Evolutionary conservation across 2,113 vertebrate species (phyloP).

Genomic region (Anser cygnoides): DNA sequence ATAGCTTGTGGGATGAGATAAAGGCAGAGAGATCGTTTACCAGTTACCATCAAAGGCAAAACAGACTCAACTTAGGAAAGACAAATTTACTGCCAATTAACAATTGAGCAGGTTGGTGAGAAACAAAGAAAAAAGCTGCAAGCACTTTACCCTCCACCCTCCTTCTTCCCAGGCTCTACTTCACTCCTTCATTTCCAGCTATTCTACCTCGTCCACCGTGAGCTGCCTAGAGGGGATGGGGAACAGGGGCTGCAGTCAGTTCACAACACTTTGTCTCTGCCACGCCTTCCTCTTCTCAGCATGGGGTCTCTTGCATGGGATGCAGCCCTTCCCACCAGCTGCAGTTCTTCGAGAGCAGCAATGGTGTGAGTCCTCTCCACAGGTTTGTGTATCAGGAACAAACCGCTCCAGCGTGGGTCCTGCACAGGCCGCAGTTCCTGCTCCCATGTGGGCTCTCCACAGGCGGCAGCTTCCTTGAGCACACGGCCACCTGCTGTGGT

Average conservation of each 20-base stretch:
- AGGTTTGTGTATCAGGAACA: not conserved
- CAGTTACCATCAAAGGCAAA: not conserved
- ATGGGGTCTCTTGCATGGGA: fast-evolving
- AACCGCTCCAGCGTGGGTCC: fast-evolving
- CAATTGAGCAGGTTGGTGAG: not conserved
- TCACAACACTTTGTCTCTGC: not conserved
- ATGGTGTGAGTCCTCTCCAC: fast-evolving
- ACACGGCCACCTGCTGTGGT: fast-evolving
- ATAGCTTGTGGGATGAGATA: not conserved
- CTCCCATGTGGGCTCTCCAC: not conserved
- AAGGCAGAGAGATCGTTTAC: not conserved
- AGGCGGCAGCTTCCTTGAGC: not conserved
- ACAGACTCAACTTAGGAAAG: not conserved
- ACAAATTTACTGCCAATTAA: not conserved
- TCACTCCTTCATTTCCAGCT: not conserved
- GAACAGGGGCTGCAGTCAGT: not conserved
- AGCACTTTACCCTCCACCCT: not conserved
- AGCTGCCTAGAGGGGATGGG: fast-evolving
- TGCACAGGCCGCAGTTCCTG: not conserved
- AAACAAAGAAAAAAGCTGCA: not conserved
- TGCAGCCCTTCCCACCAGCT: not conserved
- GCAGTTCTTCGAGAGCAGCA: not conserved
- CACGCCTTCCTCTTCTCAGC: not conserved
- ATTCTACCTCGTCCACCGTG: fast-evolving
- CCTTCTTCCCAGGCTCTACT: not conserved